These are phyloP conservation scores for Epinephelus malabaricus DNA, from an alignment of 2,797 vertebrate genomes.

Conservation along the genomic window DNA sequence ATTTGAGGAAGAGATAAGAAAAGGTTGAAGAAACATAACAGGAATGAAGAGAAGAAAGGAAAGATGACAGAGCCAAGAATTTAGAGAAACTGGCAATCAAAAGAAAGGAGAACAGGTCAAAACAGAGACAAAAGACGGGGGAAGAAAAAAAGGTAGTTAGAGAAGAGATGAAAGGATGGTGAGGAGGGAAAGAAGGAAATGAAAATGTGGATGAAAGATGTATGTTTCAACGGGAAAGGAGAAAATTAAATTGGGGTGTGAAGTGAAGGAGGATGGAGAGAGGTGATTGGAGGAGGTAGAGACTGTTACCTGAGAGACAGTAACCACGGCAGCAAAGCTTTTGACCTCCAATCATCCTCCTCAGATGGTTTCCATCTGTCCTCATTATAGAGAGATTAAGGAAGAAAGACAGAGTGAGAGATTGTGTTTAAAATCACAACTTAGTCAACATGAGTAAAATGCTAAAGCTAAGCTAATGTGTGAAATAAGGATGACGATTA, in stretches of 20 bases:
- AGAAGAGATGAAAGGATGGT: neutral
- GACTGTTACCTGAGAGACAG: conserved; percentile 64
- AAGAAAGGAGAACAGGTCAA: neutral
- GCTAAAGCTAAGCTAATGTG: too few relatives aligned
- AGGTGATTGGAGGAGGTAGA: neutral
- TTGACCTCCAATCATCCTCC: conserved; percentile 62
- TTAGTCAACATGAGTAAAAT: too few relatives aligned
- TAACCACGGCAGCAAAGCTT: conserved; percentile 59
- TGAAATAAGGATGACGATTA: neutral
- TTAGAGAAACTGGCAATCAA: neutral
- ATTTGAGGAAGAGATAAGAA: too few relatives aligned
- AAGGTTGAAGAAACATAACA: too few relatives aligned
- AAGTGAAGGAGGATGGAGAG: neutral
- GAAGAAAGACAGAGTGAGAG: neutral
- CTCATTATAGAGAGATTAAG: conserved; percentile 48
- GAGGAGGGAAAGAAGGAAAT: neutral
- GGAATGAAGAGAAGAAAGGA: neutral
- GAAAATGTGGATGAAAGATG: too few relatives aligned
- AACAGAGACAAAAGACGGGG: too few relatives aligned
- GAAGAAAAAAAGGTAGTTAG: neutral
- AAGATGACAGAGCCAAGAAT: too few relatives aligned
- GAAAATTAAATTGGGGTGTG: neutral
- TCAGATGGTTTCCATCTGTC: conserved; percentile 56
- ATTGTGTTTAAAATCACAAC: too few relatives aligned
- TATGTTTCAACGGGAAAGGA: neutral